phyloP scores from a whole-genome alignment of 2,113 vertebrate species.

The Anoura caudifer region DNA sequence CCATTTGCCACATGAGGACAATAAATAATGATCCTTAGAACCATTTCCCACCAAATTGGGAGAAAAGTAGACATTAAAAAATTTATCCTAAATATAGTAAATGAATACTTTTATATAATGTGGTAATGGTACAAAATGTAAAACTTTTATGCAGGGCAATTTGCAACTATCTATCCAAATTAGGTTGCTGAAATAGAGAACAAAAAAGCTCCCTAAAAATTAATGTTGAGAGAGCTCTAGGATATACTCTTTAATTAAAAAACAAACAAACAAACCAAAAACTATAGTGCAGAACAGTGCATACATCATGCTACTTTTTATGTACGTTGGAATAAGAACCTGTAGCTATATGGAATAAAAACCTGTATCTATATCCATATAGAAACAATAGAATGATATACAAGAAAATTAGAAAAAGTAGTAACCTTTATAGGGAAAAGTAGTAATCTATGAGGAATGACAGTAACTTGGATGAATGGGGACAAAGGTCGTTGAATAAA shows the following conservation, averaged over 20 bases:
- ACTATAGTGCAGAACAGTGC: neutral
- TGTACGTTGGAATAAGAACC: neutral
- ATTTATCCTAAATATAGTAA: neutral
- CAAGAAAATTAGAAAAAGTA: neutral
- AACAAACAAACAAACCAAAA: neutral
- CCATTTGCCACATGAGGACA: neutral
- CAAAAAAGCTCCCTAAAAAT: neutral
- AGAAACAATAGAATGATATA: neutral
- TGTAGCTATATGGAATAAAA: neutral
- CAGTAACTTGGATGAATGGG: neutral
- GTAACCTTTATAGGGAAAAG: neutral
- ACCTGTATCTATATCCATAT: neutral
- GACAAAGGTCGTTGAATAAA: neutral
- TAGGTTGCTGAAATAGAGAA: neutral
- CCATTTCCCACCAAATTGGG: neutral
- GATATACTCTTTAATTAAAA: neutral
- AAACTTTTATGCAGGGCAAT: neutral
- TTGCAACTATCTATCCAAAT: neutral
- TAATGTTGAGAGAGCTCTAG: neutral
- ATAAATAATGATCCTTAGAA: neutral
- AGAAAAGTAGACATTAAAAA: conserved; percentile 17
- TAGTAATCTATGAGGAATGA: neutral
- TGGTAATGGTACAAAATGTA: neutral
- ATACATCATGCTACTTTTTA: neutral
- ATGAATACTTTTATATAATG: neutral